Evolutionary conservation across 1,140 invertebrate species (phyloP).

Genomic region (Drosophila watanabei): DNA sequence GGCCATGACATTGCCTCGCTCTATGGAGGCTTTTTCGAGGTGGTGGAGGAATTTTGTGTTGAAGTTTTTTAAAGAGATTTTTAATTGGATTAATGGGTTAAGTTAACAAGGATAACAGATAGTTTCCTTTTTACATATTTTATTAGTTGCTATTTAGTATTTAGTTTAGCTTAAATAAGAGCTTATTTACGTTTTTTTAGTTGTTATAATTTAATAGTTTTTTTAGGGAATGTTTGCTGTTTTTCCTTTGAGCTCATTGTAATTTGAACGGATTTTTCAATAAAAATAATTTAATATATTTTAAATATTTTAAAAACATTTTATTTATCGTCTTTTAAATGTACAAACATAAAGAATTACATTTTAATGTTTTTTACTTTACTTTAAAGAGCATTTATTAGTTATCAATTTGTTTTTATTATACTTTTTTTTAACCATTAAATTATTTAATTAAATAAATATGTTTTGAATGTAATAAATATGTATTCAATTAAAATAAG

Average conservation of each 20-base stretch:
- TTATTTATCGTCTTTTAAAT: too few relatives aligned
- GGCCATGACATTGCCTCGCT: slow-evolving; percentile 5
- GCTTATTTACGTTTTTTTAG: too few relatives aligned
- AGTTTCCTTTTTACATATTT: background rate
- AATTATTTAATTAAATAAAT: background rate
- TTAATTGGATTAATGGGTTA: background rate
- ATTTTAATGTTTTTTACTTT: background rate
- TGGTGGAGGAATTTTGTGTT: background rate
- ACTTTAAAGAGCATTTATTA: background rate
- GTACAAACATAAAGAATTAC: background rate
- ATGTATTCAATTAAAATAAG: too few relatives aligned
- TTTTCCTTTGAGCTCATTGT: background rate
- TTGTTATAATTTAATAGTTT: too few relatives aligned
- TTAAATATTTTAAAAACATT: too few relatives aligned
- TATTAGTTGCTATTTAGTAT: background rate
- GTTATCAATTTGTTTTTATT: background rate
- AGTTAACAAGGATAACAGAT: background rate
- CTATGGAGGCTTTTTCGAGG: background rate
- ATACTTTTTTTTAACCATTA: background rate
- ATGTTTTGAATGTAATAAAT: background rate
- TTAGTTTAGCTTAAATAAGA: background rate
- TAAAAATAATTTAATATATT: too few relatives aligned
- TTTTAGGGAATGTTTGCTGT: too few relatives aligned
- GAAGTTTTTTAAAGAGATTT: background rate
- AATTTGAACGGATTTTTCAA: background rate